Conservation (phyloP, 2,797 vertebrate species). For the Acanthiza pusilla region DNA sequence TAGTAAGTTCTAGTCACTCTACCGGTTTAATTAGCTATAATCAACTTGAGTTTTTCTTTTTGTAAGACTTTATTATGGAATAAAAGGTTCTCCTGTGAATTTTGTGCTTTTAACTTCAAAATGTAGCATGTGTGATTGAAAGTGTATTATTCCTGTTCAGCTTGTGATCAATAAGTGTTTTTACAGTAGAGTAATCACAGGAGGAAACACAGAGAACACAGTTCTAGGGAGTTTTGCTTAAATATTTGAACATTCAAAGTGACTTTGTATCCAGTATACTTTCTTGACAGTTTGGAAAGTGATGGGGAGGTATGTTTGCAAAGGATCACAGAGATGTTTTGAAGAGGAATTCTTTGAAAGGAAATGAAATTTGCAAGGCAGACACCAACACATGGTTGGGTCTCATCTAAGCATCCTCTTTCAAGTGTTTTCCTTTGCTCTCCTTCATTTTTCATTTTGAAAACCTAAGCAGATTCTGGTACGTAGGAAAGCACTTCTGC, state of each 20-base stretch:
- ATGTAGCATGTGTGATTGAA: background rate
- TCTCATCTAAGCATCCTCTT: background rate
- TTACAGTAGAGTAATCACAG: background rate
- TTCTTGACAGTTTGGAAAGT: background rate
- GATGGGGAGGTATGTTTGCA: background rate
- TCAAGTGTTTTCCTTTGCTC: background rate
- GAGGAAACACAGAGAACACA: background rate
- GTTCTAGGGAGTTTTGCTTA: background rate
- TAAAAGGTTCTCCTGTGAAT: background rate
- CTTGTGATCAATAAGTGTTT: background rate
- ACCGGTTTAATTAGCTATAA: background rate
- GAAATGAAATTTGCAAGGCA: background rate
- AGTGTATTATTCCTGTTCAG: background rate
- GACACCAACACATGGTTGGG: background rate
- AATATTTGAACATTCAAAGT: background rate
- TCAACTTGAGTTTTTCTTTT: background rate
- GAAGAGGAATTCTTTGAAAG: background rate
- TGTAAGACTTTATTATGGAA: background rate
- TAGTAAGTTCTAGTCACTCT: background rate
- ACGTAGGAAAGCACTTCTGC: background rate
- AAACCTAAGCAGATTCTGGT: background rate
- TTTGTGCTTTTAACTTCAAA: background rate
- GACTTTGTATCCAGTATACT: background rate
- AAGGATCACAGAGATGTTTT: background rate
- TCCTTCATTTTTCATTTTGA: background rate